A percentile compares a stretch with the other conserved stretches of the same genome.
These are phyloP conservation scores for Arctopsyche grandis DNA, from an alignment of 1,140 invertebrate species.

Conservation along the genomic window DNA sequence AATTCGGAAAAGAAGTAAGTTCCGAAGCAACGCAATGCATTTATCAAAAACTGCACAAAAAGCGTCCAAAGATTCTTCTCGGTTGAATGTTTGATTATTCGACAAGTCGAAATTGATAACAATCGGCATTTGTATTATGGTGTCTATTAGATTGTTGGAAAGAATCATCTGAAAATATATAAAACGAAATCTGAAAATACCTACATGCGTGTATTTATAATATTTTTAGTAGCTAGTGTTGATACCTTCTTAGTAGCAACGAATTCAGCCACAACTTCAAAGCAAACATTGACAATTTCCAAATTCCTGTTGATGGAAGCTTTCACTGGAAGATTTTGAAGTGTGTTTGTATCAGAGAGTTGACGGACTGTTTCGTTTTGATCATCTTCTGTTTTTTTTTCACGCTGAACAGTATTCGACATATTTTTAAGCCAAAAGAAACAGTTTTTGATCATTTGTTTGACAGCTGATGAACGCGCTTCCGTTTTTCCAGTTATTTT, in stretches of 20 bases:
- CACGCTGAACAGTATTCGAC: conserved; percentile 23
- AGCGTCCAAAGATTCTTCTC: not conserved
- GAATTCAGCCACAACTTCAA: conserved; percentile 49
- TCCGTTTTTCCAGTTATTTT: conserved; percentile 44
- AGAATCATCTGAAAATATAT: conserved; percentile 46
- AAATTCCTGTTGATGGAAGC: conserved; percentile 28
- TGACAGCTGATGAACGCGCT: conserved; percentile 39
- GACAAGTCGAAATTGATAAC: conserved; percentile 38
- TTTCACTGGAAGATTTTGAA: too few relatives aligned
- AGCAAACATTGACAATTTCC: conserved; percentile 32
- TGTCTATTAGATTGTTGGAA: conserved; percentile 45
- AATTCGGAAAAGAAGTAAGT: conserved; percentile 34
- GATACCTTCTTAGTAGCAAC: conserved; percentile 48
- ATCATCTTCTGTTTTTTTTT: not conserved
- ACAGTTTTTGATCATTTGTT: conserved; percentile 42
- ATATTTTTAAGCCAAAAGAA: conserved; percentile 42
- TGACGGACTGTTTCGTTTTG: not conserved
- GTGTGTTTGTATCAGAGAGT: too few relatives aligned
- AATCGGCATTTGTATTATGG: conserved; percentile 44
- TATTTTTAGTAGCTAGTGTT: too few relatives aligned
- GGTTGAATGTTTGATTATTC: conserved; percentile 5
- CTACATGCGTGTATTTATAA: too few relatives aligned
- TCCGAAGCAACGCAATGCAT: conserved; percentile 36
- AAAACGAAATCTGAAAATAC: conserved; percentile 6
- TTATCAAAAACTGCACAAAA: conserved; percentile 46